Base-by-base conservation (phyloP, 1,140 invertebrate genomes). In the Pachypeltis micranthus region DNA sequence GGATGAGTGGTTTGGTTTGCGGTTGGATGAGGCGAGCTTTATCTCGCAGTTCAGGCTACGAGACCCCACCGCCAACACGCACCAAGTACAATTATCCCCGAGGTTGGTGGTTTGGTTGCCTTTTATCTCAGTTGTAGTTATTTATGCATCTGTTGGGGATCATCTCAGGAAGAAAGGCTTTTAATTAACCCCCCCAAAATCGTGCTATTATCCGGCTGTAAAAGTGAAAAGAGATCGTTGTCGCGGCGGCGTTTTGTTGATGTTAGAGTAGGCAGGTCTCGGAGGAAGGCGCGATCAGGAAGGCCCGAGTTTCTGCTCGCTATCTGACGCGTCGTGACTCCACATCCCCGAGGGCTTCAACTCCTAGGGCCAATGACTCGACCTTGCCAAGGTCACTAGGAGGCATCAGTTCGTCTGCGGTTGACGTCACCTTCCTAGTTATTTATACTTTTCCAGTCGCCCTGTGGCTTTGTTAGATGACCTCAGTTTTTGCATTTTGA, bases 141-240 rank as follows among this genome's bases (percentile, higher is more conserved):
- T 51, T 51, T 51, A 51, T 21, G 47, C 47, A 51, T 51, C 47
- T n/a, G 21, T 21, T 21, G 19, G 19, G 47, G 47, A 21, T 51
- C 12, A 51, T 51, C 47, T 51, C 21, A 4, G 12, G 47, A n/a
- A n/a, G 12, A 10, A 10, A 10, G 47, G 47, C 12, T 21, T 21
- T 51, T 21, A 21, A 21, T 51, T 4, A 51, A 51, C 47, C 47
- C 47, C 23, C 47, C 47, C 23, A 21, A 51, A 51, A 51, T 16
- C 47, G 47, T 51, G 47, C 47, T 51, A 51, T 51, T 51, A 51
- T 16, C 47, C 47, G 23, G 47, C 23, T 51, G 47, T 51, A 51
- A 51, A 51, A 51, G 47, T 51, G 47, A 51, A 51, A 51, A 16
- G 47, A 51, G 47, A 51, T 51, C 12, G 47, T 51, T 51, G 47